A percentile compares a stretch with the other conserved stretches of the same genome.
phyloP scores from a whole-genome alignment of 2,888 invertebrate species.

The Stenurella melanura region DNA sequence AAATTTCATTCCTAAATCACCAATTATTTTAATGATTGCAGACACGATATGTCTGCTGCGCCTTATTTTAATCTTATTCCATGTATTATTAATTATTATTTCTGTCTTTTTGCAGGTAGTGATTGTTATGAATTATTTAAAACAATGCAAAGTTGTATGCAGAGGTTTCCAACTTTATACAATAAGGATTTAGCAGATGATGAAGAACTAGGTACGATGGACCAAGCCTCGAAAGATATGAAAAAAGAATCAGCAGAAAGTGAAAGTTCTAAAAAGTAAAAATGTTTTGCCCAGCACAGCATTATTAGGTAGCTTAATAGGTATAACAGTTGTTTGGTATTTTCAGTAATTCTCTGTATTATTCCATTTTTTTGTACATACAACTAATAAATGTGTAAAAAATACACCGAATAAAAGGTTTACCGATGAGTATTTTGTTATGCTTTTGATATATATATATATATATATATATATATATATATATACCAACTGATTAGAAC shows the following conservation, averaged over 20 bases:
- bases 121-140: conserved; percentile 94
- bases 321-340: conserved; percentile 7
- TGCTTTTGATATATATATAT: background rate
- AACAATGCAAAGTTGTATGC: conserved; percentile 94
- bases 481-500: too few species aligned
- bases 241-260: conserved; percentile 7
- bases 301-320: background rate
- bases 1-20: too few species aligned
- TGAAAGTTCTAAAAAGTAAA: conserved; percentile 13
- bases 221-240: conserved; percentile 28
- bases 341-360: background rate
- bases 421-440: background rate
- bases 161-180: conserved; percentile 89
- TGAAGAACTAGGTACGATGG: conserved; percentile 69
- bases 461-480: too few species aligned
- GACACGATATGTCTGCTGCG: too few species aligned
- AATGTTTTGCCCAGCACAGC: background rate
- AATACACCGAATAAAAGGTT: background rate
- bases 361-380: background rate
- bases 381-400: background rate
- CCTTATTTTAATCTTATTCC: too few species aligned
- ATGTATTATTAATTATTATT: too few species aligned
- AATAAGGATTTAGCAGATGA: conserved; percentile 82
- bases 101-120: conserved; percentile 72
- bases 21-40: too few species aligned